Base-by-base conservation (phyloP, 2,888 invertebrate genomes). In the Serripes groenlandicus region DNA sequence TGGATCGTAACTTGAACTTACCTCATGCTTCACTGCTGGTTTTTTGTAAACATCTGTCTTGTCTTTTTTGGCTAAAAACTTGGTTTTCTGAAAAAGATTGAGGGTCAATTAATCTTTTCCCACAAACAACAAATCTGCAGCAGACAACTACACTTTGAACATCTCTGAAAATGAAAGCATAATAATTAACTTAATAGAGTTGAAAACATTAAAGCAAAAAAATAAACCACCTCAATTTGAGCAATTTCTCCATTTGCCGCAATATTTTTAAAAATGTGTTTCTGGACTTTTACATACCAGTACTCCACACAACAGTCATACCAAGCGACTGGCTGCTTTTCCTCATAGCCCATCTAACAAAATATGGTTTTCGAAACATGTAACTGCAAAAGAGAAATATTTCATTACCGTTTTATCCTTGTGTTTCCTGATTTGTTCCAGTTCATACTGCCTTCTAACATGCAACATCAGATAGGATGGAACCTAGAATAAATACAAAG, bases 21-120 rank as follows among this genome's bases (percentile, higher is more conserved):
- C 91, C 86, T 92, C 90, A 77, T 89, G 83, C 75, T 76, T 75
- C 15, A 88, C 72, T 7, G 84, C 78, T 42, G 89, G 85, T 74
- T 91, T 92, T 77, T 89, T 92, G 80, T 90, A 89, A 0, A 88
- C 75, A 30, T 92, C 92, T 60, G 90, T 86, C 54, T 91, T 91
- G 78, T 94, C 93, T 76, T 92, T 92, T 71, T 91, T 89, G n/a
- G 73, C 91, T 18, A 91, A 86, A 71, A 92, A 91, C 60, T 92
- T 91, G 83, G 92, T 90, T 80, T 88, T 91, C 92, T 93, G 89
- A 32, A 73, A 62, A 11, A 42, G 15, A 42, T 42, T 15, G 42
- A 42, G 42, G 15, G 7, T 42, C 15, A 42, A 42, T 42, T 42
- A 42, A 42, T 15, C 42, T 15, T 42, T 42, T 42, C 42, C 42